A percentile compares a stretch with the other conserved stretches of the same genome.
Conservation (phyloP, 2,797 vertebrate genomes). For the Danio kyathit region DNA sequence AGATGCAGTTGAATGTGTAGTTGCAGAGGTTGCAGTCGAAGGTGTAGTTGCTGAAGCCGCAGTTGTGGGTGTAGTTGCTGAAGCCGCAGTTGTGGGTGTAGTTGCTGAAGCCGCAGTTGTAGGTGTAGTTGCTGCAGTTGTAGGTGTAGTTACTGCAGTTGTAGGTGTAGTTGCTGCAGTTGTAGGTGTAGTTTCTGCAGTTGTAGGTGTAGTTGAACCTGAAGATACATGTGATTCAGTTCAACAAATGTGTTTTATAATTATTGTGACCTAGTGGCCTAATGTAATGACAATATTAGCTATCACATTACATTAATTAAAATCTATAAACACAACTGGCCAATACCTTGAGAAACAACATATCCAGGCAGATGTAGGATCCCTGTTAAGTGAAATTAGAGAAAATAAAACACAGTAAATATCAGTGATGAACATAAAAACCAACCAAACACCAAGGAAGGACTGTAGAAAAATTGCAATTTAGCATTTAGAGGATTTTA, state of each 20-base stretch:
- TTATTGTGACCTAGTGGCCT: background rate
- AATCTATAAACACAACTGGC: constrained; percentile 20
- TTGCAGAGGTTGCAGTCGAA: too few species aligned
- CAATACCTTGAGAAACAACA: background rate
- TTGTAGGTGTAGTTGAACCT: background rate
- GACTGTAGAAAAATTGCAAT: background rate
- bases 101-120: too few species aligned
- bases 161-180: background rate
- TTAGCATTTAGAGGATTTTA: too few species aligned
- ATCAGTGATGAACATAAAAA: background rate
- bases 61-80: too few species aligned
- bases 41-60: too few species aligned
- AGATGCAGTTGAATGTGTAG: background rate
- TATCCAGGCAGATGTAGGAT: constrained; percentile 7
- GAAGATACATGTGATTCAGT: background rate
- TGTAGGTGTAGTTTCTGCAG: background rate
- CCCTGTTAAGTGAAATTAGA: background rate
- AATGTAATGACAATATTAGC: background rate
- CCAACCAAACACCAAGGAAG: background rate
- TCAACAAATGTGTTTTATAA: background rate
- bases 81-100: too few species aligned
- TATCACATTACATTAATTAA: too few species aligned
- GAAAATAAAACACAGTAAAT: too few species aligned
- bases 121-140: too few species aligned
- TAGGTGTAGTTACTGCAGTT: too few species aligned